Conservation (phyloP, 1,140 invertebrate genomes). For the Diachasmimorpha longicaudata region DNA sequence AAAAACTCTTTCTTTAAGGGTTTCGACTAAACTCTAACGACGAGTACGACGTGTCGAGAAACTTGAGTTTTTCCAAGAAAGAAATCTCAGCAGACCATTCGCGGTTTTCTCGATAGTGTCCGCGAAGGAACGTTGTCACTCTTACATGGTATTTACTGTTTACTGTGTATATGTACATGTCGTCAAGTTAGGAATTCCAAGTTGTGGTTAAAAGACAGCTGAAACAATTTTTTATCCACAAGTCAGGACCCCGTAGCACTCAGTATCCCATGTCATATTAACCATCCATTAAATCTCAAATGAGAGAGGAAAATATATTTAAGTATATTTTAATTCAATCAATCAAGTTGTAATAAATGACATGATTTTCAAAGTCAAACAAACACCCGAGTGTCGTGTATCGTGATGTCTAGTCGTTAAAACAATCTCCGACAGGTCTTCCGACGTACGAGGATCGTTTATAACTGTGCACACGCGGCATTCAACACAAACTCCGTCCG, state of each 20-base stretch:
- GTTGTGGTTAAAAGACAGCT: background rate
- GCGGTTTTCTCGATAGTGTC: slow-evolving; percentile 42
- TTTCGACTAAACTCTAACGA: background rate
- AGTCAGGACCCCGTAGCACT: slow-evolving; percentile 60
- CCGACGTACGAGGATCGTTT: slow-evolving; percentile 15
- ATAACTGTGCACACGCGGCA: slow-evolving; percentile 11
- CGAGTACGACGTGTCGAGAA: slow-evolving; percentile 41
- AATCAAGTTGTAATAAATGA: background rate
- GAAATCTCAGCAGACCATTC: slow-evolving; percentile 51
- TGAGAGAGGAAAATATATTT: background rate
- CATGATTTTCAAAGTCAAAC: background rate
- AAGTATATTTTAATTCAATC: background rate
- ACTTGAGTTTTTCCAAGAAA: slow-evolving; percentile 49
- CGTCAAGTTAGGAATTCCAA: background rate
- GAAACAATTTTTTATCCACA: slow-evolving; percentile 18
- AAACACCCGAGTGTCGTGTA: slow-evolving; percentile 16
- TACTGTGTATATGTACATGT: background rate
- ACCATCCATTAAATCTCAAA: slow-evolving; percentile 52
- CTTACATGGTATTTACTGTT: slow-evolving; percentile 15
- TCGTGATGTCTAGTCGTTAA: slow-evolving; percentile 26
- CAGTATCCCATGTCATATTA: slow-evolving; percentile 55
- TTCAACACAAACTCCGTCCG: slow-evolving; percentile 12
- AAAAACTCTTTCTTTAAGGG: background rate
- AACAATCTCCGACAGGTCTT: slow-evolving; percentile 21
- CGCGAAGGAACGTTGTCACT: slow-evolving; percentile 22